Evolutionary conservation across 2,113 vertebrate genomes (phyloP).

Genomic region (Passerina amoena): DNA sequence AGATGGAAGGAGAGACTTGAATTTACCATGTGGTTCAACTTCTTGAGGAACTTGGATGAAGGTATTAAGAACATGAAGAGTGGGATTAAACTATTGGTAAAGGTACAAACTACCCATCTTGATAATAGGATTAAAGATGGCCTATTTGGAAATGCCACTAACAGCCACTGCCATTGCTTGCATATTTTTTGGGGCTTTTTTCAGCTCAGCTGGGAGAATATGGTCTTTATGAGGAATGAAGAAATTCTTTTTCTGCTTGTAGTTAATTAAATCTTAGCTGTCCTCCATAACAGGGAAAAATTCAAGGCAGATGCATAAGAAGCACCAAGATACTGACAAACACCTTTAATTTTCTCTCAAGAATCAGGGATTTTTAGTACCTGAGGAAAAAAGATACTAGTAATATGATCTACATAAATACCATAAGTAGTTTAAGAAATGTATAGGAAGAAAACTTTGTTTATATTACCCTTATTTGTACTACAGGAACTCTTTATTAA

Average conservation of each 20-base stretch:
- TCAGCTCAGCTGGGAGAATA: not conserved
- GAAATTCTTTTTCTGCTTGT: not conserved
- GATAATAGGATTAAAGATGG: not conserved
- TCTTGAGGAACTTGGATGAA: not conserved
- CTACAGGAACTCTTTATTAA: not conserved
- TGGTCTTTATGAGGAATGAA: not conserved
- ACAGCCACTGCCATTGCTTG: not conserved
- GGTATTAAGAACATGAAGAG: not conserved
- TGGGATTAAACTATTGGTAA: not conserved
- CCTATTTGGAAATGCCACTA: not conserved
- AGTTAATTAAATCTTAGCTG: not conserved
- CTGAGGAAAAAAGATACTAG: not conserved
- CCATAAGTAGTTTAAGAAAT: not conserved
- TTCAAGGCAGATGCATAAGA: not conserved
- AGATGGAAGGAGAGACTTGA: not conserved
- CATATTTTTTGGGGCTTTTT: not conserved
- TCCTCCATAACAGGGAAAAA: not conserved
- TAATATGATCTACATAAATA: not conserved
- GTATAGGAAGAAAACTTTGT: not conserved
- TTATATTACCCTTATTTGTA: not conserved
- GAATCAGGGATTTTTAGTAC: not conserved
- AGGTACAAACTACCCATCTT: not conserved
- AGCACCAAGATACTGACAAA: not conserved
- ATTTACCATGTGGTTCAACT: not conserved
- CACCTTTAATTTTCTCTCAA: too few species aligned